phyloP scores from a whole-genome alignment of 2,797 vertebrate genomes.

The Rhyacichthys aspro region DNA sequence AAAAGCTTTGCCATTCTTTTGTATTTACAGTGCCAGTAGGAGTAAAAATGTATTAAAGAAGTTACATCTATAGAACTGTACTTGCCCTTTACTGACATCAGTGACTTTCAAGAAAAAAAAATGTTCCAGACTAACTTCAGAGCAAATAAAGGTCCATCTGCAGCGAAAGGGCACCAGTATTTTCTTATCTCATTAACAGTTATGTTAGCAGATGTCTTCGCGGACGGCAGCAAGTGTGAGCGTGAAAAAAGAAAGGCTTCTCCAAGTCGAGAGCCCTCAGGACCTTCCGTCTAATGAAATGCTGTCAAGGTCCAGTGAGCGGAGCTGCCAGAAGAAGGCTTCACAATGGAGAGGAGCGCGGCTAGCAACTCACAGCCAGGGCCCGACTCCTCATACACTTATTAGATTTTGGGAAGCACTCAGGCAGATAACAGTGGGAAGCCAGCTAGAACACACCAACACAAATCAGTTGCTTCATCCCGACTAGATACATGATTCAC shows the following conservation, averaged over 20 bases:
- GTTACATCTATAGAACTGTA: too few species aligned
- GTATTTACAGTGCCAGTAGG: too few species aligned
- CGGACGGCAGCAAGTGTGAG: slow-evolving; percentile 22
- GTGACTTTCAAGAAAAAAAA: neutral
- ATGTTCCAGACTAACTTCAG: slow-evolving; percentile 3
- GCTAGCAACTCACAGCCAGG: slow-evolving; percentile 55
- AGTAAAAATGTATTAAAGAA: too few species aligned
- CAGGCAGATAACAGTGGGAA: slow-evolving; percentile 54
- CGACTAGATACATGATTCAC: slow-evolving; percentile 34
- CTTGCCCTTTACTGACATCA: neutral
- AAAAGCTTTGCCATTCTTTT: too few species aligned
- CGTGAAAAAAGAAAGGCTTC: slow-evolving; percentile 48
- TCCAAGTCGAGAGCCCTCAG: slow-evolving; percentile 58
- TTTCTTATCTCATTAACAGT: slow-evolving; percentile 63
- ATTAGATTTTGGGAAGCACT: slow-evolving; percentile 62
- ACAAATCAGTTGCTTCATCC: slow-evolving; percentile 51
- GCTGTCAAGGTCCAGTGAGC: slow-evolving; percentile 74
- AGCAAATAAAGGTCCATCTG: slow-evolving; percentile 21
- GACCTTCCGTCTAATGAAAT: slow-evolving; percentile 73
- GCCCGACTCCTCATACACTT: slow-evolving; percentile 57
- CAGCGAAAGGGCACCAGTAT: slow-evolving; percentile 21
- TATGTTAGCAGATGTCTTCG: slow-evolving; percentile 54
- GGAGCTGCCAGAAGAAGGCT: slow-evolving; percentile 69
- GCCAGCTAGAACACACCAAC: slow-evolving; percentile 35
- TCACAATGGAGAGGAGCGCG: slow-evolving; percentile 53